A percentile compares a stretch with the other conserved stretches of the same genome.
Evolutionary conservation across 2,113 vertebrate species (phyloP).

Genomic region (Numida meleagris): DNA sequence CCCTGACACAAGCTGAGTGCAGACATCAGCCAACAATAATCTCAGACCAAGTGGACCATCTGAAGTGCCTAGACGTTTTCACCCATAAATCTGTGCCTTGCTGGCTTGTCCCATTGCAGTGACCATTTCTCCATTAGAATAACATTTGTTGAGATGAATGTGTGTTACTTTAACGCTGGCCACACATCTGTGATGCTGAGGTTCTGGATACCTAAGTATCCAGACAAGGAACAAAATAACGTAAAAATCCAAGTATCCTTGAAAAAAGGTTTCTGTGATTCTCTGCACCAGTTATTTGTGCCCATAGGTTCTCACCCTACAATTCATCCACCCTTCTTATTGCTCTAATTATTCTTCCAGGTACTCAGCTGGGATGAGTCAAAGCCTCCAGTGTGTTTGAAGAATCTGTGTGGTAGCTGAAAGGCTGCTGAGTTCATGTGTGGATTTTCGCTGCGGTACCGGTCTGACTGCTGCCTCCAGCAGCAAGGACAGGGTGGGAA

Average conservation of each 20-base stretch:
- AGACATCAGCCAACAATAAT: neutral
- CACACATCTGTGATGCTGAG: fast-evolving
- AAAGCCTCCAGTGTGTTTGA: neutral
- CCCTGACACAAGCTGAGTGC: neutral
- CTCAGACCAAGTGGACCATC: neutral
- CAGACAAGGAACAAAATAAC: too few species aligned
- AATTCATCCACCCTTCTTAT: neutral
- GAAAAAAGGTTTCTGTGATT: neutral
- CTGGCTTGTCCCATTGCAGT: neutral
- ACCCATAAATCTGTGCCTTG: neutral
- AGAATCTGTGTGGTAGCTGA: neutral
- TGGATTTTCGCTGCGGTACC: neutral
- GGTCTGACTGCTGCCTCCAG: neutral
- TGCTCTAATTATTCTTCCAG: neutral
- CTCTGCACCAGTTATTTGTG: neutral
- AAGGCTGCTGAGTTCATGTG: neutral
- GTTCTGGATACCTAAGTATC: neutral
- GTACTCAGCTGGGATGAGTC: neutral
- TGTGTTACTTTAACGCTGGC: neutral
- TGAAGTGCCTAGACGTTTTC: neutral
- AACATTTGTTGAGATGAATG: neutral
- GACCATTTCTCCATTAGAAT: neutral
- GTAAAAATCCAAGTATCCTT: neutral
- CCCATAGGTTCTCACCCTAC: neutral
- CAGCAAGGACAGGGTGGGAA: neutral